Evolutionary conservation across 2,888 invertebrate genomes (phyloP).

Genomic region (Liposcelis brunnea): DNA sequence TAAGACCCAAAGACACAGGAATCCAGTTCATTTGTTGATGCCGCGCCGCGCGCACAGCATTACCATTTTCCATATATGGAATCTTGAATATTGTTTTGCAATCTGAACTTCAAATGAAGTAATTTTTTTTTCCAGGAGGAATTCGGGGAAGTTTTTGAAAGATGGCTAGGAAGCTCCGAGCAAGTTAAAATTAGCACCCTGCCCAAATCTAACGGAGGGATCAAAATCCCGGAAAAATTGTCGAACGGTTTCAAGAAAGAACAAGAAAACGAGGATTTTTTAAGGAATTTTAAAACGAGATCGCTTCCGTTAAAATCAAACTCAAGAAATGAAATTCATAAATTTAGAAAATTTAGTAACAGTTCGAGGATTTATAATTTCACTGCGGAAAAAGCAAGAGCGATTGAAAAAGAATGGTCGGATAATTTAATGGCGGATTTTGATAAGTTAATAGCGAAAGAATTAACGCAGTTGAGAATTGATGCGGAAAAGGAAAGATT

Average conservation of each 20-base stretch:
- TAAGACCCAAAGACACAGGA: too few relatives aligned
- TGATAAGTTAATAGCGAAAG: slow-evolving; percentile 19
- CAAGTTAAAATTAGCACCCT: neutral
- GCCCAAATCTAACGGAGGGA: neutral
- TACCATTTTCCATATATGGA: too few relatives aligned
- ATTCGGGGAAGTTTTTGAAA: slow-evolving; percentile 24
- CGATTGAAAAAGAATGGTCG: slow-evolving; percentile 17
- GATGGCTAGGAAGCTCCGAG: slow-evolving; percentile 17
- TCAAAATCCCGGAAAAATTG: neutral
- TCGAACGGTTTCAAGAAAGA: slow-evolving; percentile 4
- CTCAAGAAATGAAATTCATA: slow-evolving; percentile 1
- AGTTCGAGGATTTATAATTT: slow-evolving; percentile 2
- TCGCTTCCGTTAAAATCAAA: slow-evolving; percentile 9
- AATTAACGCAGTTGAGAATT: slow-evolving; percentile 12
- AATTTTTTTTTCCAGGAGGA: slow-evolving; percentile 22
- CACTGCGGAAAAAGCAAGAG: slow-evolving; percentile 10
- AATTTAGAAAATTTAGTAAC: too few relatives aligned
- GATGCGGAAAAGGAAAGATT: neutral
- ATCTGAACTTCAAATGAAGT: too few relatives aligned
- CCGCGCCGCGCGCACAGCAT: too few relatives aligned
- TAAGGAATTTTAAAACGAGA: slow-evolving; percentile 1
- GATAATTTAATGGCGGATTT: slow-evolving; percentile 20
- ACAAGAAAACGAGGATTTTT: neutral
- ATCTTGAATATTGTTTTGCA: too few relatives aligned
- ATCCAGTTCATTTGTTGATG: too few relatives aligned